Conservation (phyloP, 2,113 vertebrate genomes). For the Alaudala cheleensis region DNA sequence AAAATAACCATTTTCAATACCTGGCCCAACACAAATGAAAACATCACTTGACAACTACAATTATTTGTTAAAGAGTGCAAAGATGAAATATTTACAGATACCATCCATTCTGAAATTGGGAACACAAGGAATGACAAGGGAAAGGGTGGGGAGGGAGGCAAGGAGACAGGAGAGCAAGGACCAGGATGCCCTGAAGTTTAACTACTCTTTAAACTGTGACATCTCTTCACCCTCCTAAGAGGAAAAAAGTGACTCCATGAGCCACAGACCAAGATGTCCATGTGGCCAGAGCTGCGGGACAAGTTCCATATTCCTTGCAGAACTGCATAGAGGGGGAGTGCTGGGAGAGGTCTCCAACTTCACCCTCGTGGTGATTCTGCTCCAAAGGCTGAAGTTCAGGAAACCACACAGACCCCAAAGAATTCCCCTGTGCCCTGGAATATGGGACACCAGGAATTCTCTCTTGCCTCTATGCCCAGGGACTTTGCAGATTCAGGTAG, state of each 20-base stretch:
- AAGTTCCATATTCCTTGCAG: neutral
- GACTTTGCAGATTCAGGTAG: neutral
- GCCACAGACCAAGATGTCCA: neutral
- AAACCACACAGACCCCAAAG: neutral
- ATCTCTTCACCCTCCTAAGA: neutral
- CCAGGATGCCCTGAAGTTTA: neutral
- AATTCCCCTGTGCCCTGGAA: neutral
- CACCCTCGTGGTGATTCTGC: neutral
- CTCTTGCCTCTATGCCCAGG: neutral
- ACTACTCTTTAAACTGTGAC: neutral
- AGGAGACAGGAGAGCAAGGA: neutral
- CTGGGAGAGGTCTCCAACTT: neutral
- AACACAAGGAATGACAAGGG: neutral
- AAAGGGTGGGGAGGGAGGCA: neutral
- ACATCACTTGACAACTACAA: neutral
- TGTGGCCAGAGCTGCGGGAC: neutral
- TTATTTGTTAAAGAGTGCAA: neutral
- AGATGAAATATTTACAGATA: neutral
- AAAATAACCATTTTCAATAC: neutral
- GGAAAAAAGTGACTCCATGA: neutral
- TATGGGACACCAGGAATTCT: neutral
- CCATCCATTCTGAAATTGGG: neutral
- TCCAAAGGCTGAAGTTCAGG: neutral
- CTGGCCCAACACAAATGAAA: neutral
- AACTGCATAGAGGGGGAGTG: accelerated